Base-by-base conservation (phyloP, 2,797 vertebrate species). In the Sphaeramia orbicularis region DNA sequence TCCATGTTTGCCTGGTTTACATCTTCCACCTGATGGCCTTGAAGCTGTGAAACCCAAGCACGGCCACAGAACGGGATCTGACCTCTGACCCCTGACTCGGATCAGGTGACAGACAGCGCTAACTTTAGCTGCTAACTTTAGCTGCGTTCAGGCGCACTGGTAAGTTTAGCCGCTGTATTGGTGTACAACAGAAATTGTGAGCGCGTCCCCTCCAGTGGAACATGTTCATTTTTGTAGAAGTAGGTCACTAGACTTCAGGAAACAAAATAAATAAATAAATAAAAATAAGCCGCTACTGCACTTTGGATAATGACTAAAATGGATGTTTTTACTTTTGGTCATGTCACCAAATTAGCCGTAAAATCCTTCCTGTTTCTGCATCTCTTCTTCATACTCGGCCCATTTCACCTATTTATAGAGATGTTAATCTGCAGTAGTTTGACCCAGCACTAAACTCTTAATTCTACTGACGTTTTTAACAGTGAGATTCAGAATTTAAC, bases 121-220 rank as follows among this genome's bases (percentile, higher is more conserved):
- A 91, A 89, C 81, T 86, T 87, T 84, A 82, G 78, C 77, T 1
- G 75, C 86, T 88, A 88, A 89, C 84, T 89, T 82, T 88, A 86
- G 83, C 75, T 69, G 51, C 59, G 16, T 71, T 71, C 65, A 70
- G 60, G 45, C 71, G 63, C 1, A 12, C 42, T 51, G 58, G 80
- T 68, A 78, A 73, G 45, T 42, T 71, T 65, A 74, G 76, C 76
- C 73, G 67, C 81, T 49, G 45, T 11, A 18, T 37, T 69, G 35
- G 47, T 59, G 30, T 50, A 56, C 55, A 72, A 65, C 49, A 66
- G 38, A 69, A 35, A 62, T 48, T 38, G 53, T 51, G 15, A n/a
- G 30, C 16, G 30, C 21, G 35, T 21, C 36, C 7, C 30, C 15
- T 52, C 7, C 47, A 48, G 51, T 41, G 21, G 19, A 43, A 60